Evolutionary conservation across 2,888 invertebrate species (phyloP).

Genomic region (Thymelicus acteon): DNA sequence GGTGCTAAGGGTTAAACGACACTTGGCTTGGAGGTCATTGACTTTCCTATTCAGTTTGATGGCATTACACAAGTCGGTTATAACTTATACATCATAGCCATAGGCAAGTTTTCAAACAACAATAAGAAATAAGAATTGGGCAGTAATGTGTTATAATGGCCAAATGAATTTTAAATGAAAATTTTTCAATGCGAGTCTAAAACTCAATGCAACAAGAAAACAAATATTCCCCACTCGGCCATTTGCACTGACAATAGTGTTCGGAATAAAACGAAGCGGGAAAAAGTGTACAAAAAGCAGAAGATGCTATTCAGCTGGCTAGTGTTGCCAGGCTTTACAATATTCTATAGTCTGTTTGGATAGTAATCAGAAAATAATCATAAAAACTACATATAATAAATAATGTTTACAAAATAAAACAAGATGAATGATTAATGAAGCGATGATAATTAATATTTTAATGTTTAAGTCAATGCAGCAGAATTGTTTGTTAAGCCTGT

Average conservation of each 20-base stretch:
- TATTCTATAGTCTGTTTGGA: background rate
- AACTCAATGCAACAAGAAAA: background rate
- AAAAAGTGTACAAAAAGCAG: slow-evolving; percentile 22
- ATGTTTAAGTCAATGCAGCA: too few relatives aligned
- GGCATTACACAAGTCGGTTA: too few relatives aligned
- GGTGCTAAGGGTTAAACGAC: too few relatives aligned
- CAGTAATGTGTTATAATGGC: background rate
- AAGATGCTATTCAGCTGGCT: slow-evolving; percentile 20
- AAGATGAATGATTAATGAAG: too few relatives aligned
- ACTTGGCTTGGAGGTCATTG: too few relatives aligned
- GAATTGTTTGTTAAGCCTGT: too few relatives aligned
- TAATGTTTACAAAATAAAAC: too few relatives aligned
- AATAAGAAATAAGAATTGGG: background rate
- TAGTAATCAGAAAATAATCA: too few relatives aligned
- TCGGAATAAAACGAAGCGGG: slow-evolving; percentile 16
- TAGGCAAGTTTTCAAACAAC: background rate
- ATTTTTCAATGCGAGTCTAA: slow-evolving; percentile 3
- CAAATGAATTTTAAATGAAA: slow-evolving; percentile 1
- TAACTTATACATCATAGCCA: background rate
- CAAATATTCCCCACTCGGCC: slow-evolving; percentile 7
- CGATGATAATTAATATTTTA: too few relatives aligned
- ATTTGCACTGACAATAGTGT: slow-evolving; percentile 27
- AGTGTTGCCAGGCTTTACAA: background rate
- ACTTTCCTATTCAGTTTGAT: too few relatives aligned
- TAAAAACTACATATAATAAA: too few relatives aligned